Conservation (phyloP, 2,113 vertebrate genomes). For the Xyliphius kryptos region DNA sequence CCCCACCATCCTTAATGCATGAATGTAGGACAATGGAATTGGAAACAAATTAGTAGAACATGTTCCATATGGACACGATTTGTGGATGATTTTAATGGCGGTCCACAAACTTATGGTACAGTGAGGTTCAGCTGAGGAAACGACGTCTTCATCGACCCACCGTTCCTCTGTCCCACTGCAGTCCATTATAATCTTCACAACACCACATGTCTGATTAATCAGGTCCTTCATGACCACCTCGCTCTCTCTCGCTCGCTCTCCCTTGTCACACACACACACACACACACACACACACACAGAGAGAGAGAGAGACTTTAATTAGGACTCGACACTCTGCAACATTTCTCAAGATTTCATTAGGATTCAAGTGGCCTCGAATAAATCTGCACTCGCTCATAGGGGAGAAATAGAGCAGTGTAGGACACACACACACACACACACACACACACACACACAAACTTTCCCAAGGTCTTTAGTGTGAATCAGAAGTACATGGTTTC, state of each 20-base stretch:
- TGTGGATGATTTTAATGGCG: too few relatives aligned
- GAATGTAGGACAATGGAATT: too few relatives aligned
- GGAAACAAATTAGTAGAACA: too few relatives aligned
- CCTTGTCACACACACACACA: background rate
- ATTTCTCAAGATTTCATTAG: slow-evolving; percentile 37
- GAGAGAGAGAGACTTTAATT: slow-evolving; percentile 24
- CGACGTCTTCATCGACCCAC: slow-evolving; percentile 22
- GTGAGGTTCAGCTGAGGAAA: background rate
- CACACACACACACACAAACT: background rate
- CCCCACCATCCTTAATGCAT: too few relatives aligned
- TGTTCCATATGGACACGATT: too few relatives aligned
- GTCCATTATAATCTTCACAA: slow-evolving; percentile 30
- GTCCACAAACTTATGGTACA: background rate
- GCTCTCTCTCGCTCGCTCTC: background rate
- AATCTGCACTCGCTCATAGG: slow-evolving; percentile 5
- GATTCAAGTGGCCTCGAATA: slow-evolving; percentile 32
- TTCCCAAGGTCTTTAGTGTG: slow-evolving; percentile 1
- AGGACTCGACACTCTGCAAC: slow-evolving; percentile 29
- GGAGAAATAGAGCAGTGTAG: background rate
- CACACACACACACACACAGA: slow-evolving; percentile 1
- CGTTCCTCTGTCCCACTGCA: slow-evolving; percentile 22
- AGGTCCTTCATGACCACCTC: slow-evolving; percentile 17
- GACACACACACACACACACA: slow-evolving; percentile 17
- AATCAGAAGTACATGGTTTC: background rate
- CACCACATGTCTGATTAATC: slow-evolving; percentile 34